Conservation (phyloP, 92 coral and sea anemone genomes). For the Zoanthus solanderi region DNA sequence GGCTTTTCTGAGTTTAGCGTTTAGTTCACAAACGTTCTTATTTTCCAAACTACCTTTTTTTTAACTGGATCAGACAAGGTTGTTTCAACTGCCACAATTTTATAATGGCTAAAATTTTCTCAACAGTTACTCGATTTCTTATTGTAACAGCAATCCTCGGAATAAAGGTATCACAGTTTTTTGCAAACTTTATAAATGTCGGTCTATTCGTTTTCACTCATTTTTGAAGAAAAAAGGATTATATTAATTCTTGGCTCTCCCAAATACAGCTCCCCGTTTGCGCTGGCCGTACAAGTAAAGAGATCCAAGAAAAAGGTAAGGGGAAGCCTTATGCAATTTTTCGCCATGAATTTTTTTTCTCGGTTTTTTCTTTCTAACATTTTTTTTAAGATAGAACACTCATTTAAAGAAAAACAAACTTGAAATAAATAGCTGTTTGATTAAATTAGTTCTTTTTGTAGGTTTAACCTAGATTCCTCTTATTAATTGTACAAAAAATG, state of each 20-base stretch:
- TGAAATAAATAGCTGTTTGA: too few species aligned
- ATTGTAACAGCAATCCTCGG: not conserved
- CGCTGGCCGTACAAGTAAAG: not conserved
- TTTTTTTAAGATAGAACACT: too few species aligned
- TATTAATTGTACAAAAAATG: too few species aligned
- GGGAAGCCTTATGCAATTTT: too few species aligned
- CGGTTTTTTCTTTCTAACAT: too few species aligned
- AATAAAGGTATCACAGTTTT: not conserved
- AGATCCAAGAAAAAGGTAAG: not conserved
- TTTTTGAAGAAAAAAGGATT: not conserved
- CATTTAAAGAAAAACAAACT: too few species aligned
- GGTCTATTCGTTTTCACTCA: not conserved
- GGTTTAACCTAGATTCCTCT: too few species aligned
- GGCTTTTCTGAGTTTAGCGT: not conserved
- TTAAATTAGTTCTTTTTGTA: too few species aligned
- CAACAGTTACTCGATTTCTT: not conserved
- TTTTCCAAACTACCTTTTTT: not conserved
- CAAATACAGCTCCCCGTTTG: not conserved
- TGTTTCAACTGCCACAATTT: slow-evolving; percentile 3
- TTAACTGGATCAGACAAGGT: slow-evolving; percentile 5
- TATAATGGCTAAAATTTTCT: not conserved
- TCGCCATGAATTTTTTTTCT: too few species aligned
- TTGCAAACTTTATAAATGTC: not conserved
- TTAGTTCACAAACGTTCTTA: not conserved
- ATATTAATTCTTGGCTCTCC: not conserved